Percentiles rank a stretch among this genome's conserved stretches.
These are phyloP conservation scores for Drosophila kanekoi DNA, from an alignment of 2,888 invertebrate species.

Conservation along the genomic window DNA sequence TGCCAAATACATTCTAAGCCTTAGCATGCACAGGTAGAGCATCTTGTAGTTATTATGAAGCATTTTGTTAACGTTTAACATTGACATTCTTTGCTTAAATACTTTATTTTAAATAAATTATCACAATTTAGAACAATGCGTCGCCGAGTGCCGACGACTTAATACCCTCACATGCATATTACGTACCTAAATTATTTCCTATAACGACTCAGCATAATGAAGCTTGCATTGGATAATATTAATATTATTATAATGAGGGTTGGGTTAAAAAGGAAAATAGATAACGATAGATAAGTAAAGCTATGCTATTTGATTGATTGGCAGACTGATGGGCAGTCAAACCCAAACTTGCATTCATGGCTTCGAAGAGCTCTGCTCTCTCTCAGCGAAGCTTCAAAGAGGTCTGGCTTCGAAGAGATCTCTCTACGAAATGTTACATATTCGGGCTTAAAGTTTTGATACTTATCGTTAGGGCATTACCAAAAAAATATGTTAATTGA, in stretches of 20 bases:
- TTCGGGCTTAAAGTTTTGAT: neutral
- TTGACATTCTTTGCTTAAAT: neutral
- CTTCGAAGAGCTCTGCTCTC: too few relatives aligned
- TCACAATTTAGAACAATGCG: neutral
- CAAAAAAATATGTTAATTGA: slow-evolving; percentile 13
- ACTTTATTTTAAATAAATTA: neutral
- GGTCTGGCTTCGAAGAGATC: too few relatives aligned
- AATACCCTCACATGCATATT: neutral
- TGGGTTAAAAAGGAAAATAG: too few relatives aligned
- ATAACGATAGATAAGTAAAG: too few relatives aligned
- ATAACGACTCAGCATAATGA: neutral
- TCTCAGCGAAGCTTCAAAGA: too few relatives aligned
- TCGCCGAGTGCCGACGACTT: neutral
- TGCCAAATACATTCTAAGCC: too few relatives aligned
- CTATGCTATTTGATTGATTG: too few relatives aligned
- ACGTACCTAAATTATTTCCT: neutral
- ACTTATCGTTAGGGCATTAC: neutral
- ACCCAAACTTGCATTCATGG: neutral
- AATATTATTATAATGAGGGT: too few relatives aligned
- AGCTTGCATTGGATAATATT: too few relatives aligned
- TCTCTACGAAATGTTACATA: neutral
- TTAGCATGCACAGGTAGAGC: too few relatives aligned
- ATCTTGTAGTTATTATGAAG: too few relatives aligned
- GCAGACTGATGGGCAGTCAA: too few relatives aligned
- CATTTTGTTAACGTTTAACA: neutral